Evolutionary conservation across 1,140 invertebrate genomes (phyloP).

Genomic region (Lethocerus indicus): DNA sequence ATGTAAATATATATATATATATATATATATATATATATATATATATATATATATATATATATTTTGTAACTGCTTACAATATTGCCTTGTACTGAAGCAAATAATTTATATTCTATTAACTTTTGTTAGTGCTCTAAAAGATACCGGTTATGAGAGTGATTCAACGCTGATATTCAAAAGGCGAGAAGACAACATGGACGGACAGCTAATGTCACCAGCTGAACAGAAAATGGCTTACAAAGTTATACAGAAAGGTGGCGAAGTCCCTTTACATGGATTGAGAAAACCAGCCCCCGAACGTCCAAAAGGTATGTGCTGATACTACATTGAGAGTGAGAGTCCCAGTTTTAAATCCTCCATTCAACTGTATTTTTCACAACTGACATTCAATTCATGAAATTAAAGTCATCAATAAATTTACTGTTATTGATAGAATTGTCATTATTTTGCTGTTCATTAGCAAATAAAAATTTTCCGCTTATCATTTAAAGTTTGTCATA

Average conservation of each 20-base stretch:
- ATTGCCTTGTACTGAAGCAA: no score
- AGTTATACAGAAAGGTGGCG: constrained; percentile 73
- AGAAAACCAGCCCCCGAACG: constrained; percentile 72
- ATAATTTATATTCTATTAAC: constrained; percentile 3
- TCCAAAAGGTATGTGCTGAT: constrained; percentile 67
- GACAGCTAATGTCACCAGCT: constrained; percentile 50
- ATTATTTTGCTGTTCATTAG: no score
- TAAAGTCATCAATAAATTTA: no score
- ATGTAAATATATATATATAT: not conserved
- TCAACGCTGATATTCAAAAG: constrained; percentile 70
- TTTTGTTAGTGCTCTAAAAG: constrained; percentile 53
- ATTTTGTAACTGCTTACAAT: no score
- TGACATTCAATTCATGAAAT: no score
- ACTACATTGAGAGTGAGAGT: no score
- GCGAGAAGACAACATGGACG: constrained; percentile 32
- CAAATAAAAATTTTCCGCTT: no score
- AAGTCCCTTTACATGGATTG: constrained; percentile 74
- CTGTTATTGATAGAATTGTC: no score
- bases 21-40: not conserved
- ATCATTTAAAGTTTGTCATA: no score
- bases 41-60: not conserved
- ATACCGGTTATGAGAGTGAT: constrained; percentile 79
- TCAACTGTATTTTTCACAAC: no score
- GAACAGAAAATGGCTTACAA: constrained; percentile 70
- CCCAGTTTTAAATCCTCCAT: no score